phyloP scores from a whole-genome alignment of 35 echinoderm and acorn worm species.

The Nesometra sesokonis region DNA sequence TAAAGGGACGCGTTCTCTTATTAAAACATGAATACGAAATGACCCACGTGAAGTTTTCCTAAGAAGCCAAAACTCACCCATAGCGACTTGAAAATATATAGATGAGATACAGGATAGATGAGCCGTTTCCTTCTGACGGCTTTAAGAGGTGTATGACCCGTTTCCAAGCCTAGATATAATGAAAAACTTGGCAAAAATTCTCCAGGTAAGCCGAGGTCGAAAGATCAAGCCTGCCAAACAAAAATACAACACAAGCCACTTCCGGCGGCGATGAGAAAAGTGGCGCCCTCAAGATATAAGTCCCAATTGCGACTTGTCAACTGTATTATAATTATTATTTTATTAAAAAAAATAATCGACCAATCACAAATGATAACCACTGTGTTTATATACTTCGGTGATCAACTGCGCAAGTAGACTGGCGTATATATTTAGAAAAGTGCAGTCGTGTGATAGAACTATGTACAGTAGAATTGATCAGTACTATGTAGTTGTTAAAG shows the following conservation, averaged over 20 bases:
- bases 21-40: conserved; percentile 1
- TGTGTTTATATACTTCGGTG: no score
- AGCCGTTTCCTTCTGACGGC: background rate
- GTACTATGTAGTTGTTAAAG: no score
- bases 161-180: background rate
- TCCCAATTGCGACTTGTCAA: background rate
- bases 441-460: no score
- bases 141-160: background rate
- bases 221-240: background rate
- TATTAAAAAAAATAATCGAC: no score
- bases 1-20: background rate
- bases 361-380: no score
- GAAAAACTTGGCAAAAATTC: background rate
- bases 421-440: no score
- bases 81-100: background rate
- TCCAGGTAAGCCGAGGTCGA: background rate
- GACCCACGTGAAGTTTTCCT: background rate
- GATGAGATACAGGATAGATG: background rate
- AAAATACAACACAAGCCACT: background rate
- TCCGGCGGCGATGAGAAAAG: background rate
- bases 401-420: no score
- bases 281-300: background rate
- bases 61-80: background rate
- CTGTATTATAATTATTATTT: background rate
- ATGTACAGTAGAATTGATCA: no score